phyloP scores from a whole-genome alignment of 2,888 invertebrate species.

The Polylopha cassiicola region DNA sequence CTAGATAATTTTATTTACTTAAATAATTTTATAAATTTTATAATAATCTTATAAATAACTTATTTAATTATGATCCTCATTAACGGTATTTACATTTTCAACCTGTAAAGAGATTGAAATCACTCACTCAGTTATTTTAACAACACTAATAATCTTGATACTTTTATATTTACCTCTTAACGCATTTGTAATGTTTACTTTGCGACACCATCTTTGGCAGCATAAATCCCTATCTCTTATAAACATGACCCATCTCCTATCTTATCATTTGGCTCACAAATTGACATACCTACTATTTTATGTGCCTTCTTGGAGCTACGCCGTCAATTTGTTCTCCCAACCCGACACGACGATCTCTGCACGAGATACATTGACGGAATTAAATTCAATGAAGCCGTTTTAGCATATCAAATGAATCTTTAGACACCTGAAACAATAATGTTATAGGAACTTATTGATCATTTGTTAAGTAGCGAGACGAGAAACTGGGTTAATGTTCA shows the following conservation, averaged over 20 bases:
- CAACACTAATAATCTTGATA: too few relatives aligned
- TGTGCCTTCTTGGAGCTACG: slow-evolving; percentile 9
- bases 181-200: slow-evolving; percentile 1
- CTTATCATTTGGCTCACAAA: slow-evolving; percentile 19
- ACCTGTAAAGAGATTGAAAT: too few relatives aligned
- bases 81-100: too few relatives aligned
- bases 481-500: too few relatives aligned
- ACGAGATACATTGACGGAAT: slow-evolving; percentile 19
- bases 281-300: too few relatives aligned
- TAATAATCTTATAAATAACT: too few relatives aligned
- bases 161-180: background rate
- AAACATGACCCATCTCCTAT: slow-evolving; percentile 17
- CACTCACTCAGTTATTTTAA: too few relatives aligned
- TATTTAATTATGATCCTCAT: too few relatives aligned
- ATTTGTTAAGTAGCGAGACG: too few relatives aligned
- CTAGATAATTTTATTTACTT: too few relatives aligned
- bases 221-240: slow-evolving; percentile 8
- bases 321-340: slow-evolving; percentile 11
- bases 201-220: slow-evolving; percentile 2
- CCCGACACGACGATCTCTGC: slow-evolving; percentile 10
- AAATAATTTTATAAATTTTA: too few relatives aligned
- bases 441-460: too few relatives aligned
- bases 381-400: slow-evolving; percentile 17
- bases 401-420: slow-evolving; percentile 11
- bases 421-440: slow-evolving; percentile 17